Evolutionary conservation across 2,888 invertebrate species (phyloP).

Genomic region (Amiota communis): DNA sequence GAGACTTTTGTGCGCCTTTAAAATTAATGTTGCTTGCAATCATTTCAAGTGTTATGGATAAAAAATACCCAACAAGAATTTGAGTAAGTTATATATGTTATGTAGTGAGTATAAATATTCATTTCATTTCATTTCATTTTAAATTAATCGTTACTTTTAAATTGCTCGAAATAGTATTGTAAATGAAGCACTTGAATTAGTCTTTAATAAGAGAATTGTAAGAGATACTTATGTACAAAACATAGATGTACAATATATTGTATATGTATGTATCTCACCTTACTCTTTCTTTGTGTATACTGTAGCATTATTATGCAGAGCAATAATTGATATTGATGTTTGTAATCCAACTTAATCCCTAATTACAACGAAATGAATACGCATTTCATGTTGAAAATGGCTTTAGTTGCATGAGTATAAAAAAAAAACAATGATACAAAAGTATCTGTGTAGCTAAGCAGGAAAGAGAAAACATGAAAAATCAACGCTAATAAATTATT

Average conservation of each 20-base stretch:
- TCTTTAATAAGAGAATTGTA: neutral
- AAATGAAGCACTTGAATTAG: neutral
- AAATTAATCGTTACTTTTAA: too few relatives aligned
- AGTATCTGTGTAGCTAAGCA: neutral
- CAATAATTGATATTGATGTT: conserved; percentile 66
- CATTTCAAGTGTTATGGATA: too few relatives aligned
- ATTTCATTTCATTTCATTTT: too few relatives aligned
- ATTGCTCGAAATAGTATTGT: too few relatives aligned
- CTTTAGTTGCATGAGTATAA: conserved; percentile 11
- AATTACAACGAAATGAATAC: conserved; percentile 64
- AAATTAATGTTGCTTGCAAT: too few relatives aligned
- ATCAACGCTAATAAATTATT: conserved; percentile 27
- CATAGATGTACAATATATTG: neutral
- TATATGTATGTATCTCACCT: neutral
- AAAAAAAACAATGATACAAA: conserved; percentile 3
- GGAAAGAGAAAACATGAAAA: conserved; percentile 14
- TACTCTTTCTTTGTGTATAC: neutral
- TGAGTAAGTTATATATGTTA: too few relatives aligned
- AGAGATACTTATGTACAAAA: neutral
- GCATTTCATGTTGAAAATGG: conserved; percentile 17
- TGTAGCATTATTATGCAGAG: conserved; percentile 31
- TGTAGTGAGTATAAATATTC: too few relatives aligned
- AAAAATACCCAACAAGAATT: too few relatives aligned
- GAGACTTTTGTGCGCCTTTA: too few relatives aligned
- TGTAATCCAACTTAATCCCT: conserved; percentile 66